Evolutionary conservation across 2,888 invertebrate genomes (phyloP).

Genomic region (Colletes collaris): DNA sequence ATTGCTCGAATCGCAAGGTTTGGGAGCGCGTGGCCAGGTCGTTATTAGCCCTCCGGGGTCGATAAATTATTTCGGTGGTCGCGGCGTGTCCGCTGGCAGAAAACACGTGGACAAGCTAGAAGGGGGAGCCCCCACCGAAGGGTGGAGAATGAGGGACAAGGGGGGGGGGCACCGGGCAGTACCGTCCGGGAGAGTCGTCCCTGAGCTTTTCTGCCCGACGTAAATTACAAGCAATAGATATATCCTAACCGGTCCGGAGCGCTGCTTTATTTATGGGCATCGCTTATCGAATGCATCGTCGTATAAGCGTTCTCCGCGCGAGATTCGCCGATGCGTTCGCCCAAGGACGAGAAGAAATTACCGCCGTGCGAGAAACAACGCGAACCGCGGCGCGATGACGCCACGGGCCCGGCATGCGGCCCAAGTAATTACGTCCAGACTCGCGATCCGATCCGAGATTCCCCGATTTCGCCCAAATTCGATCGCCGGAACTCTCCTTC

Average conservation of each 20-base stretch:
- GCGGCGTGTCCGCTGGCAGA: conserved; percentile 50
- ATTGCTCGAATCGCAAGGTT: conserved; percentile 39
- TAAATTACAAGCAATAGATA: conserved; percentile 74
- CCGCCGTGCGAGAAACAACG: not conserved
- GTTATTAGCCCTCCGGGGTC: conserved; percentile 44
- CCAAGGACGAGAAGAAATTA: conserved; percentile 18
- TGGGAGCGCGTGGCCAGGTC: conserved; percentile 39
- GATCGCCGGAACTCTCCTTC: not conserved
- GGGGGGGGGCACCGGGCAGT: conserved; percentile 2
- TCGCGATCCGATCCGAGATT: not conserved
- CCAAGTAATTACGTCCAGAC: conserved; percentile 7
- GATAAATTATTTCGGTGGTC: conserved; percentile 62
- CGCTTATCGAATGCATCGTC: conserved; percentile 72
- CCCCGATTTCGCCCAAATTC: not conserved
- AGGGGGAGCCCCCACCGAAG: not conserved
- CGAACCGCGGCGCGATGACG: conserved; percentile 12
- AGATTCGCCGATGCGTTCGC: conserved; percentile 12
- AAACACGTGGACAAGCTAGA: conserved; percentile 46
- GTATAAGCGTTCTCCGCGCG: conserved; percentile 40
- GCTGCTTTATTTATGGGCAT: conserved; percentile 73
- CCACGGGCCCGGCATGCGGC: conserved; percentile 6
- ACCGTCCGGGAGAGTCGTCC: conserved; percentile 40
- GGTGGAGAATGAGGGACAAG: not conserved
- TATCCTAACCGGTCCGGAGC: conserved; percentile 72
- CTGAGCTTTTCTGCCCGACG: conserved; percentile 69